phyloP scores from a whole-genome alignment of 2,113 vertebrate genomes.

The Tichodroma muraria region DNA sequence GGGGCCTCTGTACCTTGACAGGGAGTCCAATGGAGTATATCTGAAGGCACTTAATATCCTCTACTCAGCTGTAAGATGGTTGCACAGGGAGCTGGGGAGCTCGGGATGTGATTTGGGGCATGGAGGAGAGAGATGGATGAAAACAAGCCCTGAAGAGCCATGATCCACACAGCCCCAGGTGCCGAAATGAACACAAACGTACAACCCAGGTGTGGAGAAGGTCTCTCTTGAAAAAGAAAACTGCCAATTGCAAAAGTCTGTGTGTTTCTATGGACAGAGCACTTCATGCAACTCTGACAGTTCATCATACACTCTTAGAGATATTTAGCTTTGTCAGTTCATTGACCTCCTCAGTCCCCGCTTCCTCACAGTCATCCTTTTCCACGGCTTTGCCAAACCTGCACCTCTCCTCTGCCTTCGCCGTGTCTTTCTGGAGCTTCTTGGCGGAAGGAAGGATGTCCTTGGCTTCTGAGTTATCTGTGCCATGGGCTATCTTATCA shows the following conservation, averaged over 20 bases:
- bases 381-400: constrained; percentile 49
- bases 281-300: constrained; percentile 55
- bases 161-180: constrained; percentile 66
- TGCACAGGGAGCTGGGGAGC: constrained; percentile 68
- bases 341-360: constrained; percentile 65
- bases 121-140: constrained; percentile 57
- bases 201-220: constrained; percentile 29
- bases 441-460: constrained; percentile 42
- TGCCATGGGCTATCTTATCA: constrained; percentile 56
- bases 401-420: constrained; percentile 49
- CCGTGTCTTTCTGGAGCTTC: constrained; percentile 60
- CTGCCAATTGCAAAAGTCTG: constrained; percentile 42
- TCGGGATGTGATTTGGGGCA: constrained; percentile 47
- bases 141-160: constrained; percentile 56
- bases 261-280: constrained; percentile 62
- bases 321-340: constrained; percentile 87
- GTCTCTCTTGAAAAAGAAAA: constrained; percentile 49
- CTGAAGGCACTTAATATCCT: constrained; percentile 92
- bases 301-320: constrained; percentile 82
- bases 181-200: constrained; percentile 51
- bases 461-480: constrained; percentile 56
- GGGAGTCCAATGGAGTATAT: constrained; percentile 71
- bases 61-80: constrained; percentile 58
- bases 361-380: constrained; percentile 66
- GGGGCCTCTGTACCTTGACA: constrained; percentile 63